Evolutionary conservation across 2,888 invertebrate species (phyloP), one percentile per base, ranked within the genome.

Genomic region (Spisula solida): DNA sequence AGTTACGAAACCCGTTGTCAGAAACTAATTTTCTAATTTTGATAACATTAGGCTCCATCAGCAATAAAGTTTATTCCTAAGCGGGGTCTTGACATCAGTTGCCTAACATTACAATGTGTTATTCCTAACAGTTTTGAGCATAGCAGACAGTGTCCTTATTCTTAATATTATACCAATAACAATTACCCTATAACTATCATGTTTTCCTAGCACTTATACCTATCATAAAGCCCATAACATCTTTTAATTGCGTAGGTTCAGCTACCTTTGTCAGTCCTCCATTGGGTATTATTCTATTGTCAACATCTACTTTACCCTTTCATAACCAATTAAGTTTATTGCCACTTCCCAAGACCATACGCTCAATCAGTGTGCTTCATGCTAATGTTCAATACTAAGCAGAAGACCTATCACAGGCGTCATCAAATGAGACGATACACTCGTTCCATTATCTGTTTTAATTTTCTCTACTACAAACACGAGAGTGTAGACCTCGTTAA

Each of bases 381-480:
- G 60, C n/a, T 60, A 25, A 20, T 60, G 29, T 75, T 75, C 75
- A 75, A 75, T 75, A 75, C 18, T 75, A 25, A 66, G 25, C 60
- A 25, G 60, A 66, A n/a, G 41, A 66, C n/a, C n/a, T 66, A 66
- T 66, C 0, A 25, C 60, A 6, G 25, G n/a, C n/a, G n/a, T n/a
- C 60, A 66, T 25, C 60, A 66, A 66, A 25, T 12, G 25, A 66
- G 25, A 10, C 20, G 60, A 66, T 66, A 66, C 60, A 66, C 25
- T 25, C 60, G 60, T 12, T 25, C n/a, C 25, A 25, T 66, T 66
- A 66, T 66, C 60, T 25, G 60, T 66, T 25, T 20, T 66, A 66
- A 56, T 25, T 25, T 66, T 66, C 60, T 25, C 25, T 20, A 10
- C 60, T 66, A 66, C 60, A 25, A 66, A 66, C 25, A 25, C n/a